phyloP scores from a whole-genome alignment of 2,113 vertebrate species.

The Turnix velox region DNA sequence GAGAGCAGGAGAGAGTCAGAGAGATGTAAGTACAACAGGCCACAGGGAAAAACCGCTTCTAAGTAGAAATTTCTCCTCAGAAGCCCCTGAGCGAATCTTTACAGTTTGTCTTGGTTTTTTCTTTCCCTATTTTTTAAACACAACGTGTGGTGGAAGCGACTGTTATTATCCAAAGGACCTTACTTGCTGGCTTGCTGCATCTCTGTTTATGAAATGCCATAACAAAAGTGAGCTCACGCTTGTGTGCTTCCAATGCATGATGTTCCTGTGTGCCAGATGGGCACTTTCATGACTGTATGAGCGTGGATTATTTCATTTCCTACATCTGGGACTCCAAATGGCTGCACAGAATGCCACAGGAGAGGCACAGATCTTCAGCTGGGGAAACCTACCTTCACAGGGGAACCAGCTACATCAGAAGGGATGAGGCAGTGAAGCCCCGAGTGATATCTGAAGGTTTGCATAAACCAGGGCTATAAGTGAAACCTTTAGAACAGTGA shows the following conservation, averaged over 20 bases:
- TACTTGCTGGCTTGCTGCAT: constrained; percentile 66
- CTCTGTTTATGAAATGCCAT: constrained; percentile 80
- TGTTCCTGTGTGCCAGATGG: constrained; percentile 88
- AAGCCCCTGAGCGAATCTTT: constrained; percentile 36
- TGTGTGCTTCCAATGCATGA: constrained; percentile 79
- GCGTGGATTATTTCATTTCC: constrained; percentile 90
- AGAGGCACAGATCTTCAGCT: constrained; percentile 70
- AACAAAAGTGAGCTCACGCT: constrained; percentile 79
- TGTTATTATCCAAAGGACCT: constrained; percentile 62
- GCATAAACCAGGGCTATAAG: constrained; percentile 11
- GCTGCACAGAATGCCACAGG: constrained; percentile 81
- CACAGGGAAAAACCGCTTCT: background rate
- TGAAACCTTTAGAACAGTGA: constrained; percentile 61
- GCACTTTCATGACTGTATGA: constrained; percentile 86
- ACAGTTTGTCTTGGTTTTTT: constrained; percentile 1
- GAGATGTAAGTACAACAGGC: constrained; percentile 23
- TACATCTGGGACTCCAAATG: constrained; percentile 96
- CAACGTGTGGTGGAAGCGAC: constrained; percentile 23
- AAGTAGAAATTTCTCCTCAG: constrained; percentile 46
- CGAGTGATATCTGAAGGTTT: constrained; percentile 48
- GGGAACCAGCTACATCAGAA: constrained; percentile 56
- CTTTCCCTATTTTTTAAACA: constrained; percentile 45
- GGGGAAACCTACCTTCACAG: constrained; percentile 71
- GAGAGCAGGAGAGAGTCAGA: background rate
- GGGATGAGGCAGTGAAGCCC: constrained; percentile 26